Percentiles rank a stretch among this genome's conserved stretches.
Evolutionary conservation across 2,888 invertebrate genomes (phyloP).

Genomic region (Diabrotica balteata): DNA sequence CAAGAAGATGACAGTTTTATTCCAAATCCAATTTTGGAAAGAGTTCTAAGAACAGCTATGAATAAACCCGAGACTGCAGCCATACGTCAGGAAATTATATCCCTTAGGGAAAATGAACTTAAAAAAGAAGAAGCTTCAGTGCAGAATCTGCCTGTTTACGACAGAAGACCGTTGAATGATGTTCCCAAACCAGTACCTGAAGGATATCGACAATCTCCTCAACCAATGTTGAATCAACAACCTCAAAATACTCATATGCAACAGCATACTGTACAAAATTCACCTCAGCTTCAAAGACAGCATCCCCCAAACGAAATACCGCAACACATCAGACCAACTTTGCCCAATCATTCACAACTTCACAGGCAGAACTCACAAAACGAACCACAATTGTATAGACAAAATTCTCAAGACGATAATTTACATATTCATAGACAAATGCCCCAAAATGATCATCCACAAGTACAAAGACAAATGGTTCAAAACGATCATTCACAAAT

Average conservation of each 20-base stretch:
- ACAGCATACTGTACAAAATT: slow-evolving; percentile 46
- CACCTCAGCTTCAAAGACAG: slow-evolving; percentile 30
- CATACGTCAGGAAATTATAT: slow-evolving; percentile 63
- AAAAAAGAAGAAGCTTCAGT: slow-evolving; percentile 33
- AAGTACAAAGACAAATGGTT: slow-evolving; percentile 13
- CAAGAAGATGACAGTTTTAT: slow-evolving; percentile 90
- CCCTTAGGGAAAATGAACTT: slow-evolving; percentile 59
- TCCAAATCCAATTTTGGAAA: slow-evolving; percentile 88
- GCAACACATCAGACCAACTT: slow-evolving; percentile 1
- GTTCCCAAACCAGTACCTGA: slow-evolving; percentile 35
- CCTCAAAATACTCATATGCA: slow-evolving; percentile 54
- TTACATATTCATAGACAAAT: slow-evolving; percentile 3
- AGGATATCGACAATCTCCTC: slow-evolving; percentile 40
- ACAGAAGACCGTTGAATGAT: slow-evolving; percentile 51
- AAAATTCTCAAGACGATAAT: slow-evolving; percentile 28
- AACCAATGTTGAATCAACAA: slow-evolving; percentile 52
- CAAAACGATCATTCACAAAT: slow-evolving; percentile 38
- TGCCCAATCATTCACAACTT: slow-evolving; percentile 19
- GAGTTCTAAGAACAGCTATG: slow-evolving; percentile 83
- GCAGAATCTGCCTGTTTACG: slow-evolving; percentile 42
- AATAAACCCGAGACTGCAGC: slow-evolving; percentile 72
- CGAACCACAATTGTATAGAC: slow-evolving; percentile 13
- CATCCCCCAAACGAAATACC: slow-evolving; percentile 14
- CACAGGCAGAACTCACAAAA: slow-evolving; percentile 25
- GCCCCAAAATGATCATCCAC: slow-evolving; percentile 37